Percentiles rank a stretch among this genome's conserved stretches.
Evolutionary conservation across 2,888 invertebrate species (phyloP).

Genomic region (Linhomoeus sp.): DNA sequence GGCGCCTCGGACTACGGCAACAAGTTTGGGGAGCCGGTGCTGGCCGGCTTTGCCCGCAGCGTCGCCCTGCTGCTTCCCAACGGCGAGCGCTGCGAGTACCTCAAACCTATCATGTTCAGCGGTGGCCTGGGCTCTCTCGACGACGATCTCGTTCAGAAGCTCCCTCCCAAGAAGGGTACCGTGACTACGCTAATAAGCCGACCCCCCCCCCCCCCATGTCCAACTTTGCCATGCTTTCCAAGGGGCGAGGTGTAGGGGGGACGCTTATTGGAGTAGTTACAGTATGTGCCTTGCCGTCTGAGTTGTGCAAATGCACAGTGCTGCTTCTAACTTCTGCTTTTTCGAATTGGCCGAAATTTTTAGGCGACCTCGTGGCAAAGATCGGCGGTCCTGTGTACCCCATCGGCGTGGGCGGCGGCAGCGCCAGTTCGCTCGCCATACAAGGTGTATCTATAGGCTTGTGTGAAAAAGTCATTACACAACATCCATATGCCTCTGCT

Average conservation of each 20-base stretch:
- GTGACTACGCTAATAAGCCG: no score
- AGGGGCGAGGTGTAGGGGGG: no score
- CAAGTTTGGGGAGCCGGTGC: constrained; percentile 84
- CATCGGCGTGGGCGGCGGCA: constrained; percentile 95
- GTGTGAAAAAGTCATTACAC: no score
- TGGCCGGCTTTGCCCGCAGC: constrained; percentile 70
- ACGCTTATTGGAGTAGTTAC: no score
- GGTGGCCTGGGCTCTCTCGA: constrained; percentile 84
- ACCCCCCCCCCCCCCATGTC: no score
- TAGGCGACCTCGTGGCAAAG: constrained; percentile 61
- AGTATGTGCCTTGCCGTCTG: no score
- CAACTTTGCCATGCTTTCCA: no score
- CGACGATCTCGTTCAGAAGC: constrained; percentile 54
- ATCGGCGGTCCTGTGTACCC: constrained; percentile 91
- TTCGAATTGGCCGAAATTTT: no score
- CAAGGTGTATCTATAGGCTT: no score
- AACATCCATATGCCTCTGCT: no score
- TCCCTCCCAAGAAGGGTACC: constrained; percentile 16
- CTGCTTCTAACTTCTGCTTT: no score
- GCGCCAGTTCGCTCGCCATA: constrained; percentile 71
- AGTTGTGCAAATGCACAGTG: no score
- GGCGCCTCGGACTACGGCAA: constrained; percentile 98
- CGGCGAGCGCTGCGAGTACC: constrained; percentile 50
- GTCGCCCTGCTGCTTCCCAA: constrained; percentile 50
- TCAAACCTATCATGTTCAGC: constrained; percentile 97